Percentiles rank a stretch among this genome's conserved stretches.
Conservation (phyloP, 2,113 vertebrate species). For the Halichoerus grypus region DNA sequence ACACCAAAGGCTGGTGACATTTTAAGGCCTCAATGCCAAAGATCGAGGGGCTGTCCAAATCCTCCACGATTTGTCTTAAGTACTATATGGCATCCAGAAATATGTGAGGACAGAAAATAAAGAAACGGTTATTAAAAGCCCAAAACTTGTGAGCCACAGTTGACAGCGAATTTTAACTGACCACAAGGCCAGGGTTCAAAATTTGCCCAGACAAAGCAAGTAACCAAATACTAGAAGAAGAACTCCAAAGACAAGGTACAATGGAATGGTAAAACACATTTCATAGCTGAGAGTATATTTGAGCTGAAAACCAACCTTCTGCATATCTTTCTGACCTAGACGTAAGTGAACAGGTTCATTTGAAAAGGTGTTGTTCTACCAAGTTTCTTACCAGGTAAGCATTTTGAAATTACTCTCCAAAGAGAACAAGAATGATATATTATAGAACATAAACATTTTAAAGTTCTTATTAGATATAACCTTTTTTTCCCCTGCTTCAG, state of each 20-base stretch:
- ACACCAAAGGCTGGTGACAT: not conserved
- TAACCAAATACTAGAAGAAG: not conserved
- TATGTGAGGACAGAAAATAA: not conserved
- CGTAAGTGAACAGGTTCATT: not conserved
- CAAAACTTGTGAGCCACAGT: not conserved
- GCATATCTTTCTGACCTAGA: not conserved
- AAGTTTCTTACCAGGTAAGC: not conserved
- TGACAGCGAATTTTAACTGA: not conserved
- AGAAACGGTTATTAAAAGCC: not conserved
- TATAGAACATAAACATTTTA: conserved; percentile 4
- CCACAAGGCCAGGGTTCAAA: not conserved
- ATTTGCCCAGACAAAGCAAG: not conserved
- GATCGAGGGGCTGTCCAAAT: not conserved
- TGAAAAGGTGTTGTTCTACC: not conserved
- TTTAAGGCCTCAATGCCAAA: not conserved
- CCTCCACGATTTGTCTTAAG: not conserved
- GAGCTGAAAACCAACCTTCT: not conserved
- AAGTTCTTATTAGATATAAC: conserved; percentile 40
- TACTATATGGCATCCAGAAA: not conserved
- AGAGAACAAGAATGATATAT: not conserved
- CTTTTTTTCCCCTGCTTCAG: not conserved
- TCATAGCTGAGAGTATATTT: not conserved
- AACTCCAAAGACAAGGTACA: not conserved
- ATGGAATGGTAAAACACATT: not conserved
- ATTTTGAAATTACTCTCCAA: conserved; percentile 47